Base-by-base conservation (phyloP, 2,113 vertebrate species). In the Helogale parvula region DNA sequence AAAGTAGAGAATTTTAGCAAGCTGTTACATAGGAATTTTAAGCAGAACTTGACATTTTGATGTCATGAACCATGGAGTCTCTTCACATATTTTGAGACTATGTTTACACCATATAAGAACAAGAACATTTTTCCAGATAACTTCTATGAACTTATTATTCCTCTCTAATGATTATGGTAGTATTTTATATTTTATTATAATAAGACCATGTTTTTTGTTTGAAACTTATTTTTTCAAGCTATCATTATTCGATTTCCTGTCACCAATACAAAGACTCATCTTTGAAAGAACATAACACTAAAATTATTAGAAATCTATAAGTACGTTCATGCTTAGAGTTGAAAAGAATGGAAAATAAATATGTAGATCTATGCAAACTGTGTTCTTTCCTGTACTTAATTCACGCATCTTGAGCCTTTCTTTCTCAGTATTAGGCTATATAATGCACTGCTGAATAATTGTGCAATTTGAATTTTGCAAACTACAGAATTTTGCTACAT, bases 131-230 rank as follows among this genome's bases (percentile, higher is more conserved):
- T 91, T 16, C 29, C 11, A 68, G 2, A 19, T n/a, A 65, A 72
- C 72, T n/a, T 47, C 33, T 69, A 5, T 47, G 74, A 94, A 38
- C 16, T 54, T 87, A 33, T 29, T 19, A 6, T 41, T 88, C 66
- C 19, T 68, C 9, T 83, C 81, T 87, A 87, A 80, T 72, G 19
- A 41, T 93, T 90, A 93, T 82, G 69, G 31, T 91, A 52, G 3
- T 80, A 21, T 72, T 90, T 91, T 84, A 69, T 96, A 41, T 88
- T 65, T 95, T 96, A 9, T 71, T 97, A 50, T 52, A 74, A 84
- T 10, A 21, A 94, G 4, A 29, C 50, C 50, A 38, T 77, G 19
- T 72, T 90, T 90, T 83, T 4, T 74, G 1, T 74, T 79, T 74
- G 29, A 83, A 91, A 86, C 7, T 79, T 38, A 69, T 29, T 85